A percentile compares a stretch with the other conserved stretches of the same genome.
Conservation (phyloP, 1,140 invertebrate genomes). For the Solenopsis invicta region DNA sequence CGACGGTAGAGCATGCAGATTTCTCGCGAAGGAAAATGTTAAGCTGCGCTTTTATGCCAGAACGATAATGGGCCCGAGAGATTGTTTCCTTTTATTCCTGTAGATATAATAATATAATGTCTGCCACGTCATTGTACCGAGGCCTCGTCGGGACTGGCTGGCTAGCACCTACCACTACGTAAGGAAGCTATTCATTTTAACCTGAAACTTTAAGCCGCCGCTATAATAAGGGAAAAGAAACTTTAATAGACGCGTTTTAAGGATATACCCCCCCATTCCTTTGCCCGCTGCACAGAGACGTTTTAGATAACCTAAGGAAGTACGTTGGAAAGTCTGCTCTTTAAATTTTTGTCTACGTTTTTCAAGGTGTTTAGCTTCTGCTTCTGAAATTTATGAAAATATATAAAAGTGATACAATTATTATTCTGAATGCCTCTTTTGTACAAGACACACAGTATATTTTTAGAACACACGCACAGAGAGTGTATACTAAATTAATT, state of each 20-base stretch:
- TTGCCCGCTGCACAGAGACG: constrained; percentile 29
- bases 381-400: background rate
- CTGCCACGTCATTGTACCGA: constrained; percentile 71
- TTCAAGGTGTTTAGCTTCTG: background rate
- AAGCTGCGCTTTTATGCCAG: constrained; percentile 73
- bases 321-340: background rate
- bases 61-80: constrained; percentile 76
- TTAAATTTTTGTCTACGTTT: constrained; percentile 31
- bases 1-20: constrained; percentile 43
- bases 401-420: background rate
- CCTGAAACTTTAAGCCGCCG: constrained; percentile 81
- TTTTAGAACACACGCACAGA: too few species aligned
- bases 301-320: constrained; percentile 55
- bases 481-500: too few species aligned
- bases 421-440: constrained; percentile 7
- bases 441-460: background rate
- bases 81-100: constrained; percentile 81
- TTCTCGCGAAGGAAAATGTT: constrained; percentile 60
- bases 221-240: constrained; percentile 67
- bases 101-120: constrained; percentile 78
- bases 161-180: constrained; percentile 22
- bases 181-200: constrained; percentile 80
- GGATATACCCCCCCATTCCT: constrained; percentile 54
- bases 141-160: constrained; percentile 14
- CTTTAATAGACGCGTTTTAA: constrained; percentile 79